Conservation (phyloP, 2,888 invertebrate genomes). For the Dromius quadrimaculatus region DNA sequence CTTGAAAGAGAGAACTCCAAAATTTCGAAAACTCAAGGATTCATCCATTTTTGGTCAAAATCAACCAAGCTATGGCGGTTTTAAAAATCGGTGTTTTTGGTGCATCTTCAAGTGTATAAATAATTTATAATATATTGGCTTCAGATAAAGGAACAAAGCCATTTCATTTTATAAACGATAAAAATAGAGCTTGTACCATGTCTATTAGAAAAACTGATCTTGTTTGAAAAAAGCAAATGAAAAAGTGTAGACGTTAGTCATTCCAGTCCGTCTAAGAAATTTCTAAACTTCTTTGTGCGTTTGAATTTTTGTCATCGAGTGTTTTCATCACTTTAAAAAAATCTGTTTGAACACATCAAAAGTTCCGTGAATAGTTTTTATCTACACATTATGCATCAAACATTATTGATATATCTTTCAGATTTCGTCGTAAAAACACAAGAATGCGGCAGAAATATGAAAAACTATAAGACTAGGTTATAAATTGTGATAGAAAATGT, state of each 20-base stretch:
- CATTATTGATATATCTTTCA: conserved; percentile 37
- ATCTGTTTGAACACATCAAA: conserved; percentile 34
- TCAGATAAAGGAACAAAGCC: too few species aligned
- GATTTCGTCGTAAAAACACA: conserved; percentile 16
- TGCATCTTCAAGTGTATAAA: too few species aligned
- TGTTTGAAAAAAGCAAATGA: too few species aligned
- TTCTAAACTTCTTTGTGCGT: conserved; percentile 29
- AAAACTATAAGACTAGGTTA: not conserved
- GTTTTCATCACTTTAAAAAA: conserved; percentile 40
- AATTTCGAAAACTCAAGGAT: too few species aligned
- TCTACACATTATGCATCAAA: conserved; percentile 27
- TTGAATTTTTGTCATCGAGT: conserved; percentile 38
- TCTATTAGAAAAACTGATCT: too few species aligned
- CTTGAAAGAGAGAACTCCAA: too few species aligned
- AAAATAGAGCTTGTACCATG: too few species aligned
- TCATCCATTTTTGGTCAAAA: too few species aligned
- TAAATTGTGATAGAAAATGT: conserved; percentile 9
- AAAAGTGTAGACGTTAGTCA: conserved; percentile 3
- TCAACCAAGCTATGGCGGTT: too few species aligned
- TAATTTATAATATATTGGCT: too few species aligned
- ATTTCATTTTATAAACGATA: too few species aligned
- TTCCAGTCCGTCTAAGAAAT: not conserved
- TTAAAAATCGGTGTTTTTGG: too few species aligned
- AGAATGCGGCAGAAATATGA: conserved; percentile 12
- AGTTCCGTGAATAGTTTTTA: conserved; percentile 34